Percentiles rank a stretch among this genome's conserved stretches.
phyloP scores from a whole-genome alignment of 2,888 invertebrate genomes.

The Dendrolimus pini region DNA sequence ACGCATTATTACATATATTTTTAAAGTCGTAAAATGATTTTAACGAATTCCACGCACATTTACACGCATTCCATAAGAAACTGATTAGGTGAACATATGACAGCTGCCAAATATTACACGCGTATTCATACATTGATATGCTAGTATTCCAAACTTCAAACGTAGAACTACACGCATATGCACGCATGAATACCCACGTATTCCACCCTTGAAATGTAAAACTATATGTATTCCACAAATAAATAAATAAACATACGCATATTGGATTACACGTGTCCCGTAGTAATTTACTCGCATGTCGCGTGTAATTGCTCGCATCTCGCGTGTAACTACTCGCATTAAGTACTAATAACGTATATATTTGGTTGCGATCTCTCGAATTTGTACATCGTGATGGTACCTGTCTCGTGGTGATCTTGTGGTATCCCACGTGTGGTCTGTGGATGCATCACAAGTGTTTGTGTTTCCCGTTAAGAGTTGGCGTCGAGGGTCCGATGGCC shows the following conservation, averaged over 20 bases:
- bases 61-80: no score
- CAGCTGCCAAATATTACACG: no score
- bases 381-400: not conserved
- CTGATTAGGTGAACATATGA: no score
- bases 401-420: conserved; percentile 1
- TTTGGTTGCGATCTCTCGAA: conserved; percentile 1
- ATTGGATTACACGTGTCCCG: no score
- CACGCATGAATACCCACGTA: no score
- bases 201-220: not conserved
- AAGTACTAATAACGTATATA: conserved; percentile 2
- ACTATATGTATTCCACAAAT: not conserved
- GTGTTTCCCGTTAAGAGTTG: conserved; percentile 74
- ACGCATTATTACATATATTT: no score
- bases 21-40: no score
- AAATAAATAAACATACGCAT: not conserved
- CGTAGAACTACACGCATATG: no score
- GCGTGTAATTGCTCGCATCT: not conserved
- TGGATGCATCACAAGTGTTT: conserved; percentile 77
- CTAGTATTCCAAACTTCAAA: no score
- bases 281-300: not conserved
- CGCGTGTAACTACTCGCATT: not conserved
- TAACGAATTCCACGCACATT: no score
- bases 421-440: conserved; percentile 10
- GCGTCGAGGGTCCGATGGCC: conserved; percentile 65
- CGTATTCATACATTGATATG: no score